Conservation (phyloP, 2,113 vertebrate genomes). For the Osmerus eperlanus region DNA sequence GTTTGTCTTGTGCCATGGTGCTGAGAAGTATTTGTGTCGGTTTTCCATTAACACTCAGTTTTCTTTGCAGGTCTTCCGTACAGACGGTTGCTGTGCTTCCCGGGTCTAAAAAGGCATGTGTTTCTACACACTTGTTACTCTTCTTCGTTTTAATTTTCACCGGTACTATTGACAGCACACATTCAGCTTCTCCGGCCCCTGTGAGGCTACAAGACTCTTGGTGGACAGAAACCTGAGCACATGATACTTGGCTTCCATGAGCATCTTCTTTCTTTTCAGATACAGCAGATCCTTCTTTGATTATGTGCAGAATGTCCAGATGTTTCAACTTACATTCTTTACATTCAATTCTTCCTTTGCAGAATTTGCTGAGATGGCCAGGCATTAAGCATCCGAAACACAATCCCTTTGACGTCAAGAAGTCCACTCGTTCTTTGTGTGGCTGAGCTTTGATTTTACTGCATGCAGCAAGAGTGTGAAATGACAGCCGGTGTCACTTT, state of each 20-base stretch:
- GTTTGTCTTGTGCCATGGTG: constrained; percentile 23
- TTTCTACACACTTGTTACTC: constrained; percentile 23
- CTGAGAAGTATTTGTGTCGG: constrained; percentile 17
- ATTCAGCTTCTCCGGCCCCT: constrained; percentile 1
- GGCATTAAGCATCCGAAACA: no score
- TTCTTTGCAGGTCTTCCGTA: constrained; percentile 14
- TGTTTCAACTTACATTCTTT: constrained; percentile 7
- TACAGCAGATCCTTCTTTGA: background rate
- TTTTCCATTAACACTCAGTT: constrained; percentile 20
- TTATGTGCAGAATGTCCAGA: background rate
- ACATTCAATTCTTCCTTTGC: constrained; percentile 8
- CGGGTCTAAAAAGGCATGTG: constrained; percentile 24
- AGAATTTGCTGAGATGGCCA: background rate
- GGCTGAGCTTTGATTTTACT: no score
- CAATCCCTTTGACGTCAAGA: no score
- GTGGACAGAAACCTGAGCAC: constrained; percentile 1
- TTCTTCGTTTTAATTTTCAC: constrained; percentile 10
- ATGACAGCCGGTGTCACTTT: background rate
- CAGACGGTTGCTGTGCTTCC: constrained; percentile 33
- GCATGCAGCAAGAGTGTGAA: no score
- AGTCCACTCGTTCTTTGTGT: no score
- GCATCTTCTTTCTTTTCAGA: constrained; percentile 1
- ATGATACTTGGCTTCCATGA: background rate
- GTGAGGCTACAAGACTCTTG: constrained; percentile 1
- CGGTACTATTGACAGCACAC: constrained; percentile 20